Percentiles rank a stretch among this genome's conserved stretches.
Conservation (phyloP, 2,113 vertebrate species). For the Oreochromis aureus region DNA sequence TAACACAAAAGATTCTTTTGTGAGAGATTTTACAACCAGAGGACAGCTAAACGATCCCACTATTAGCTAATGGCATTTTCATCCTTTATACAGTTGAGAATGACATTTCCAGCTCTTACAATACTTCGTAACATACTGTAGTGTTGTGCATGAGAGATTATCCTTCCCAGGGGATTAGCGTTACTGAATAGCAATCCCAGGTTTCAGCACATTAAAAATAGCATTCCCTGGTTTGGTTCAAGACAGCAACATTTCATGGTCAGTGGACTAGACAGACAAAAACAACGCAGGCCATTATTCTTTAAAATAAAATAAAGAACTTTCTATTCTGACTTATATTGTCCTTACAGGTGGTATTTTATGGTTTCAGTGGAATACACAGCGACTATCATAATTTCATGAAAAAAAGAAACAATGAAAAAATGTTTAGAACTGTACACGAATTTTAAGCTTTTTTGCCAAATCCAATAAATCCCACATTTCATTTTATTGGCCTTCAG, state of each 20-base stretch:
- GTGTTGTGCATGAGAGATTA: neutral
- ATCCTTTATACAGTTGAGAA: neutral
- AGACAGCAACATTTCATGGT: neutral
- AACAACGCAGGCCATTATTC: neutral
- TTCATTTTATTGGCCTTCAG: neutral
- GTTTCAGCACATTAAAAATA: neutral
- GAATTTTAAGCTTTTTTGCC: neutral
- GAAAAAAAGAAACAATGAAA: neutral
- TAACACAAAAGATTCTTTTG: neutral
- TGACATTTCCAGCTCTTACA: neutral
- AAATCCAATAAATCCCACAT: neutral
- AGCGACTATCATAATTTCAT: neutral
- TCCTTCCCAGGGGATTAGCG: neutral
- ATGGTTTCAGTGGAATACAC: neutral
- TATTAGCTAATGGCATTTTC: neutral
- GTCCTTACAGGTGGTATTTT: neutral
- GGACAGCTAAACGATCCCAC: neutral
- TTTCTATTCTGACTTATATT: neutral
- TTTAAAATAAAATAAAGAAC: neutral
- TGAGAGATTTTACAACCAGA: neutral
- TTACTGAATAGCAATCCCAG: neutral
- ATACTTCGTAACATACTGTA: neutral
- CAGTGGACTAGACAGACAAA: neutral
- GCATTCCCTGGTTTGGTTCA: neutral
- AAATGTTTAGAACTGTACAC: neutral